Evolutionary conservation across 2,113 vertebrate species (phyloP).

Genomic region (Pomatostomus ruficeps): DNA sequence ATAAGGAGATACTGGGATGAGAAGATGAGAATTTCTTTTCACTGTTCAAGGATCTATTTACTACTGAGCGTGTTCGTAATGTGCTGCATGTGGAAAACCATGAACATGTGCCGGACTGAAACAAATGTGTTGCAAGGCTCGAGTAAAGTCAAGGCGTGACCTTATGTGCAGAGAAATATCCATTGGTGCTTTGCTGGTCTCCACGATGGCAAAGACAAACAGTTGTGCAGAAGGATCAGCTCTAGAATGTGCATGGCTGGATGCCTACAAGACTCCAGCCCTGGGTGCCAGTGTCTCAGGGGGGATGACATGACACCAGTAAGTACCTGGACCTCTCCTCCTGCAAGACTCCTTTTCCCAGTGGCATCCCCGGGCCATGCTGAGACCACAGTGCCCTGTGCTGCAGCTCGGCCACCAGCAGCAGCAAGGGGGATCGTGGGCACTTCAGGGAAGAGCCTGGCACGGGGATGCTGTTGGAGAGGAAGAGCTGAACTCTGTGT

Average conservation of each 20-base stretch:
- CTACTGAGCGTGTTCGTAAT: rapidly evolving
- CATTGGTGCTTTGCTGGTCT: neutral
- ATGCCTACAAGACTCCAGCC: neutral
- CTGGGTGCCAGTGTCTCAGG: rapidly evolving
- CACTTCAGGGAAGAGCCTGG: rapidly evolving
- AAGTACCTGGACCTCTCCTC: neutral
- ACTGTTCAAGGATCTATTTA: neutral
- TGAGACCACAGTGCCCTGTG: neutral
- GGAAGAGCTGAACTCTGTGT: rapidly evolving
- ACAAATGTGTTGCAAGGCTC: rapidly evolving
- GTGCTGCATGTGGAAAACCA: neutral
- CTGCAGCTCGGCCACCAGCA: rapidly evolving
- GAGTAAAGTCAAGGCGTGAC: neutral
- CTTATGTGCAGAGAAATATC: rapidly evolving
- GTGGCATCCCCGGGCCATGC: neutral
- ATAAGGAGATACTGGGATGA: neutral
- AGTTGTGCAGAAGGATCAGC: rapidly evolving
- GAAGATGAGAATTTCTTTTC: neutral
- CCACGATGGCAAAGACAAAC: rapidly evolving
- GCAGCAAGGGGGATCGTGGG: neutral
- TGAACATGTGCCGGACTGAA: rapidly evolving
- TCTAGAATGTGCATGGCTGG: neutral
- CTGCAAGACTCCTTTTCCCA: neutral
- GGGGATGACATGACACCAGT: neutral
- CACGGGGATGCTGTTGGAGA: rapidly evolving